Conservation (phyloP, 1,140 invertebrate species). For the Drosophila nikananu region DNA sequence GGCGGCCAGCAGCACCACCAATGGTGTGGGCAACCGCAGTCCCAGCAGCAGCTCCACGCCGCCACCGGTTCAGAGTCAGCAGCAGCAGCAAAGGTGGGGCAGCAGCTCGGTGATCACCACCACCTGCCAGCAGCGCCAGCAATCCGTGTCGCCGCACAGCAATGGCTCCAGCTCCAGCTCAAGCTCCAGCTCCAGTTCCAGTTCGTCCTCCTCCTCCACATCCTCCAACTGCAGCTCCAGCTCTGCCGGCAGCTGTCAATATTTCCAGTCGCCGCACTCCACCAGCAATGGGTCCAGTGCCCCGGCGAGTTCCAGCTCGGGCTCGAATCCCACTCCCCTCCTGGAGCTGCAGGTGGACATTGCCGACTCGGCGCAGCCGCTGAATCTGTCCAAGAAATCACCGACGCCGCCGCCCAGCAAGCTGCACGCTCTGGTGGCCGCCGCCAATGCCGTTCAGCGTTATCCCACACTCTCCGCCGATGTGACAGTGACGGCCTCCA, state of each 20-base stretch:
- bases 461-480: conserved; percentile 79
- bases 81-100: conserved; percentile 40
- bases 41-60: conserved; percentile 67
- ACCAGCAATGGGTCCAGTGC: conserved; percentile 85
- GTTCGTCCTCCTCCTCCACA: conserved; percentile 56
- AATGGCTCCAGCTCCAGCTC: conserved; percentile 61
- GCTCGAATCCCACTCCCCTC: conserved; percentile 78
- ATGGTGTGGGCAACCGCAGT: conserved; percentile 62
- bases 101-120: conserved; percentile 86
- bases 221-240: conserved; percentile 53
- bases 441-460: conserved; percentile 75
- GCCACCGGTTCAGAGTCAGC: conserved; percentile 23
- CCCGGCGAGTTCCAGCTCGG: conserved; percentile 86
- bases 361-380: conserved; percentile 92
- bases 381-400: conserved; percentile 95
- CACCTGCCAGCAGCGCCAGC: conserved; percentile 85
- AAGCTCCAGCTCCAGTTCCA: conserved; percentile 62
- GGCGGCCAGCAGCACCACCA: conserved; percentile 67
- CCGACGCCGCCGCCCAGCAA: conserved; percentile 91
- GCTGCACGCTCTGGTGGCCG: conserved; percentile 71
- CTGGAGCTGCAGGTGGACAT: conserved; percentile 93
- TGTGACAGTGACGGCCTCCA: conserved; percentile 75
- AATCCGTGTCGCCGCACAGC: conserved; percentile 74
- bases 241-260: conserved; percentile 79
- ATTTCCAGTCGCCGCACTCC: conserved; percentile 85